Conservation (phyloP, 2,888 invertebrate genomes). For the Thereva nobilitata region DNA sequence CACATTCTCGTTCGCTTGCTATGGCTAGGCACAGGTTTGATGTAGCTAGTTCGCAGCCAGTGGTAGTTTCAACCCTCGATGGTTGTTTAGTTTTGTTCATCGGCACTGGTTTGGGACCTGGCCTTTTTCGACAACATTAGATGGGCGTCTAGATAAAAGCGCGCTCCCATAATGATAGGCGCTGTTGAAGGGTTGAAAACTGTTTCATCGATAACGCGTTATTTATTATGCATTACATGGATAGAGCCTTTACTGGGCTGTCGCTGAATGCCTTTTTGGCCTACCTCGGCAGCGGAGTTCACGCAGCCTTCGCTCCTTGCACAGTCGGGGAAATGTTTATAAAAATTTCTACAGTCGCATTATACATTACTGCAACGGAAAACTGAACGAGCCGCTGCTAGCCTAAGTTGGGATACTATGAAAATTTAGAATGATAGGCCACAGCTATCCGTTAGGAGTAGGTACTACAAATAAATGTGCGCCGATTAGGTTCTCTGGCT, state of each 20-base stretch:
- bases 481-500: slow-evolving; percentile 7
- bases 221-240: slow-evolving; percentile 41
- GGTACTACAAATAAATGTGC: slow-evolving; percentile 25
- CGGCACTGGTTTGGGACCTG: slow-evolving; percentile 14
- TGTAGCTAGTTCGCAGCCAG: not conserved
- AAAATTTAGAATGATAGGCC: slow-evolving; percentile 25
- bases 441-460: slow-evolving; percentile 8
- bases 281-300: slow-evolving; percentile 9
- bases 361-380: slow-evolving; percentile 28
- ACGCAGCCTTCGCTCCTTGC: slow-evolving; percentile 10
- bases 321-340: slow-evolving; percentile 22
- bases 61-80: too few relatives aligned
- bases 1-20: slow-evolving; percentile 2
- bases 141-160: slow-evolving; percentile 36
- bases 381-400: slow-evolving; percentile 27
- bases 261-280: not conserved
- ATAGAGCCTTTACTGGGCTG: slow-evolving; percentile 13
- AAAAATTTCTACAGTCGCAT: slow-evolving; percentile 31
- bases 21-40: not conserved
- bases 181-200: slow-evolving; percentile 39
- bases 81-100: slow-evolving; percentile 14
- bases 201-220: slow-evolving; percentile 41
- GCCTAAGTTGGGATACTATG: slow-evolving; percentile 18
- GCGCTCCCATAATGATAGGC: slow-evolving; percentile 39
- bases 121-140: slow-evolving; percentile 38